Percentiles rank a stretch among this genome's conserved stretches.
Evolutionary conservation across 1,140 invertebrate species (phyloP).

Genomic region (Panulirus ornatus): DNA sequence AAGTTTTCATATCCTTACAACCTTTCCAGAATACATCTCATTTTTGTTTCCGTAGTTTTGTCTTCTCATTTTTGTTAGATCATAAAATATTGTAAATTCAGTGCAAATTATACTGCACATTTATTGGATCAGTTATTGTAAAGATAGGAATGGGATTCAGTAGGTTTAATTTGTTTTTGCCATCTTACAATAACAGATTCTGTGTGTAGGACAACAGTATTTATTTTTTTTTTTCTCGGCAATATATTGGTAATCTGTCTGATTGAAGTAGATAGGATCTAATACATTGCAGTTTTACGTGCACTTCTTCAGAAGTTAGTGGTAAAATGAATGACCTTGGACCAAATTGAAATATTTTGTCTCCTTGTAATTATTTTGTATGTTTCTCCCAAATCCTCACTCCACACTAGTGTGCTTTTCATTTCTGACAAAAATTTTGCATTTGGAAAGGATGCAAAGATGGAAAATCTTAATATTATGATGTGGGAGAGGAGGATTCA

Average conservation of each 20-base stretch:
- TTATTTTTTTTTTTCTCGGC: neutral
- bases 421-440: neutral
- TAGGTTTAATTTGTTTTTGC: neutral
- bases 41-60: neutral
- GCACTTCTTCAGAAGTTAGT: neutral
- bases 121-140: neutral
- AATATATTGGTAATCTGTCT: neutral
- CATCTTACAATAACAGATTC: neutral
- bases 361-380: neutral
- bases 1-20: neutral
- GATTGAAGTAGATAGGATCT: neutral
- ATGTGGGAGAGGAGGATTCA: neutral
- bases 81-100: neutral
- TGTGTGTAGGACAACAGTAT: neutral
- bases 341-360: neutral
- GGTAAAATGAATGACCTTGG: neutral
- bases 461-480: neutral
- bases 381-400: neutral
- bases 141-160: neutral
- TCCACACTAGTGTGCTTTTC: neutral
- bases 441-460: neutral
- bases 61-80: neutral
- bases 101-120: neutral
- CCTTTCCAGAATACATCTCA: neutral
- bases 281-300: neutral